These are phyloP conservation scores for Paradoxurus hermaphroditus DNA, from an alignment of 2,113 vertebrate genomes.

Conservation along the genomic window DNA sequence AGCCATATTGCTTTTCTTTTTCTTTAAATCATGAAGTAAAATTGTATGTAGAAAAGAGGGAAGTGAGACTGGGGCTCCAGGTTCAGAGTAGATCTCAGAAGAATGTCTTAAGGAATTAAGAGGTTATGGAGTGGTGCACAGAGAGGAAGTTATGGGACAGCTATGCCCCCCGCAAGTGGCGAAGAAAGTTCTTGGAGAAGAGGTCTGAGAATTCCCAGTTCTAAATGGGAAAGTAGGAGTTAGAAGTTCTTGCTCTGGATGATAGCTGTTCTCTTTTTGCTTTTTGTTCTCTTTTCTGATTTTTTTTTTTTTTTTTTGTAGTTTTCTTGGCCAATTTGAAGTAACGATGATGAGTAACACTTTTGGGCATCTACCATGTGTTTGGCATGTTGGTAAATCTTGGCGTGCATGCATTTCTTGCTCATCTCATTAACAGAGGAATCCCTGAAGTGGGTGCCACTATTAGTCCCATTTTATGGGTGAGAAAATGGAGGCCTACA, in stretches of 20 bases:
- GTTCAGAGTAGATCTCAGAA: neutral
- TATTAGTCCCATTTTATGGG: neutral
- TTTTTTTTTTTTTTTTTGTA: too few species aligned
- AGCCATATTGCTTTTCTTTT: neutral
- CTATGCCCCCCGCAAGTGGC: neutral
- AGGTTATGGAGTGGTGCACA: neutral
- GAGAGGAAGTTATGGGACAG: too few species aligned
- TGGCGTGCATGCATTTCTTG: neutral
- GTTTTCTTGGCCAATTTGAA: neutral
- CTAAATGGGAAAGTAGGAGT: too few species aligned
- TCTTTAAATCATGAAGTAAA: neutral
- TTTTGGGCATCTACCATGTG: neutral
- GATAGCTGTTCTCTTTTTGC: neutral
- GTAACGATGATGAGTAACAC: accelerated
- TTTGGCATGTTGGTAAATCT: neutral
- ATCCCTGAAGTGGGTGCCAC: neutral
- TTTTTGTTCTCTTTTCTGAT: neutral
- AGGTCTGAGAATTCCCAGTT: neutral
- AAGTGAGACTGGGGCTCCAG: neutral
- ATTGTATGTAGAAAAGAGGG: neutral
- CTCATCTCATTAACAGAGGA: neutral
- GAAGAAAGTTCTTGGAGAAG: neutral
- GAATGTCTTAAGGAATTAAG: neutral
- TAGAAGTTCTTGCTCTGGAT: neutral
- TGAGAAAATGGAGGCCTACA: neutral